A percentile compares a stretch with the other conserved stretches of the same genome.
Conservation (phyloP, 23 tunicate genomes). For the Halocynthia roretzi region DNA sequence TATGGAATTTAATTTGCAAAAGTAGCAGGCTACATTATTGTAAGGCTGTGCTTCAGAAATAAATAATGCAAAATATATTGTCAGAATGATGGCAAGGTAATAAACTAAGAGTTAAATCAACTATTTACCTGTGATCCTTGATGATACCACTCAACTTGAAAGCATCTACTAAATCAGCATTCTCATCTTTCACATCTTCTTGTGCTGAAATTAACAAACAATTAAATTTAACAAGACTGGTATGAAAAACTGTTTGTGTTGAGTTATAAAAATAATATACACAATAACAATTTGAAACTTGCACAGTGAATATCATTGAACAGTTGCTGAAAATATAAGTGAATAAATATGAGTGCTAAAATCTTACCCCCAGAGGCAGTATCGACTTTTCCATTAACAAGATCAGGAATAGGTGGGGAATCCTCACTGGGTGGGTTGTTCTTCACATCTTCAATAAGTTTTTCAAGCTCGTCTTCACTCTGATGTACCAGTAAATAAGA, state of each 20-base stretch:
- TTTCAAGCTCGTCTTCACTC: constrained; percentile 29
- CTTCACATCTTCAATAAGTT: constrained; percentile 34
- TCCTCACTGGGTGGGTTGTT: constrained; percentile 23
- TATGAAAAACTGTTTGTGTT: no score
- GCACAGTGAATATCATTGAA: not conserved
- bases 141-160: constrained; percentile 42
- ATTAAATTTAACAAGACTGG: no score
- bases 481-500: not conserved
- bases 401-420: constrained; percentile 39
- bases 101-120: not conserved
- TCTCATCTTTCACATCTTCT: constrained; percentile 35
- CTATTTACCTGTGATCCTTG: constrained; percentile 37
- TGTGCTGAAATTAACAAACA: not conserved
- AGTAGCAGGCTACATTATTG: no score
- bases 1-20: no score
- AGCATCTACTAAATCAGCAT: constrained; percentile 48
- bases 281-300: no score
- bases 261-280: no score
- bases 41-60: no score
- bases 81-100: not conserved
- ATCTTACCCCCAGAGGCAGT: not conserved
- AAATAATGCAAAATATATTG: not conserved
- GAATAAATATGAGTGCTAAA: not conserved
- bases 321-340: not conserved
- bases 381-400: not conserved